Percentiles rank a stretch among this genome's conserved stretches.
These are phyloP conservation scores for Ormia ochracea DNA, from an alignment of 2,888 invertebrate species.

Conservation along the genomic window DNA sequence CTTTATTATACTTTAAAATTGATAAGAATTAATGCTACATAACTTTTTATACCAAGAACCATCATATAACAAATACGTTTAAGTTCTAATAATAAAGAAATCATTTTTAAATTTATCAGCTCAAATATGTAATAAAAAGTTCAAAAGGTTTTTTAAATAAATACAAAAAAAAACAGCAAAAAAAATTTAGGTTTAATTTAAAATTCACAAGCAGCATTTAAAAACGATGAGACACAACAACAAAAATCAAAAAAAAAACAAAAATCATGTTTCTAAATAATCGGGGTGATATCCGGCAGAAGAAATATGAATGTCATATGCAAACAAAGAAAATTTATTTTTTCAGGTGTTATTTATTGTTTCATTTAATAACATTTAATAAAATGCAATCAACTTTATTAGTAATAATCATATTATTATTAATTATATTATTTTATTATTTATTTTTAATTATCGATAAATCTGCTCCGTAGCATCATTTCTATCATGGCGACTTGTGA, in stretches of 20 bases:
- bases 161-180: neutral
- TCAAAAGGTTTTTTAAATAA: slow-evolving; percentile 37
- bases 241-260: neutral
- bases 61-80: neutral
- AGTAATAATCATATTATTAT: too few species aligned
- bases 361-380: neutral
- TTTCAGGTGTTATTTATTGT: neutral
- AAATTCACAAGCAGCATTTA: slow-evolving; percentile 9
- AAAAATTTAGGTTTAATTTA: slow-evolving; percentile 1
- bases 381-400: too few species aligned
- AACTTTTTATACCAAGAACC: neutral
- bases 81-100: neutral
- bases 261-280: slow-evolving; percentile 16
- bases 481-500: too few species aligned
- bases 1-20: too few species aligned
- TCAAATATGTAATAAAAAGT: slow-evolving; percentile 54
- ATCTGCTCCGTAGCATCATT: too few species aligned
- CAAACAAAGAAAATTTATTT: neutral
- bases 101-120: slow-evolving; percentile 45
- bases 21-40: slow-evolving; percentile 26
- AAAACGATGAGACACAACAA: slow-evolving; percentile 5
- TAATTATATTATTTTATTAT: too few species aligned
- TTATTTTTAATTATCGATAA: too few species aligned
- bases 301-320: neutral
- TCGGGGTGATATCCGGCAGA: slow-evolving; percentile 37